Evolutionary conservation across 2,797 vertebrate species (phyloP).

Genomic region (Gadopsis marmoratus): DNA sequence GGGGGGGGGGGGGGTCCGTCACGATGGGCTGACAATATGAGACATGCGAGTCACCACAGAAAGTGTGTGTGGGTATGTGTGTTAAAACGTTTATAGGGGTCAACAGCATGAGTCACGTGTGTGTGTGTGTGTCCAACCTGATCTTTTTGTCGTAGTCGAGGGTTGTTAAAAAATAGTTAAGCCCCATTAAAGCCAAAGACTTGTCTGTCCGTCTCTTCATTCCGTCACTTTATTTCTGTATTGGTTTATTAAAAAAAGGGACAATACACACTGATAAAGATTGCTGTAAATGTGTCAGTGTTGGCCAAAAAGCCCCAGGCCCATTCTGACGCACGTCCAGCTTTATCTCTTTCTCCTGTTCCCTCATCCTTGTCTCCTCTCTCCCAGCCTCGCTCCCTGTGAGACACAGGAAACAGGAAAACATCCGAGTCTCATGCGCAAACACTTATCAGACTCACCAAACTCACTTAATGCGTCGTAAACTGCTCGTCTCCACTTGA

Average conservation of each 20-base stretch:
- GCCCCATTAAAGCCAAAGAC: background rate
- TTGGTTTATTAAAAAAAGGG: background rate
- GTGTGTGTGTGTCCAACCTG: background rate
- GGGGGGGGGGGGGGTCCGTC: background rate
- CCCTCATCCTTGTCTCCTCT: background rate
- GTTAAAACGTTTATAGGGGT: background rate
- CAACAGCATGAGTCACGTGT: slow-evolving; percentile 8
- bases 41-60: no score
- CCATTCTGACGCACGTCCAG: background rate
- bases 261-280: background rate
- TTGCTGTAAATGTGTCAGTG: background rate
- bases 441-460: background rate
- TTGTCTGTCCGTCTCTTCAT: background rate
- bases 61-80: background rate
- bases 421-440: background rate
- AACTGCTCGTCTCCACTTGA: background rate
- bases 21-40: background rate
- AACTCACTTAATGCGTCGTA: no score
- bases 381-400: background rate
- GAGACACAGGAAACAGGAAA: background rate
- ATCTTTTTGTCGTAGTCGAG: slow-evolving; percentile 13
- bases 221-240: background rate
- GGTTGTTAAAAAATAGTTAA: slow-evolving; percentile 22
- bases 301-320: no score
- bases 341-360: background rate